Conservation (phyloP, 2,113 vertebrate species). For the Cephalopholis sonnerati region DNA sequence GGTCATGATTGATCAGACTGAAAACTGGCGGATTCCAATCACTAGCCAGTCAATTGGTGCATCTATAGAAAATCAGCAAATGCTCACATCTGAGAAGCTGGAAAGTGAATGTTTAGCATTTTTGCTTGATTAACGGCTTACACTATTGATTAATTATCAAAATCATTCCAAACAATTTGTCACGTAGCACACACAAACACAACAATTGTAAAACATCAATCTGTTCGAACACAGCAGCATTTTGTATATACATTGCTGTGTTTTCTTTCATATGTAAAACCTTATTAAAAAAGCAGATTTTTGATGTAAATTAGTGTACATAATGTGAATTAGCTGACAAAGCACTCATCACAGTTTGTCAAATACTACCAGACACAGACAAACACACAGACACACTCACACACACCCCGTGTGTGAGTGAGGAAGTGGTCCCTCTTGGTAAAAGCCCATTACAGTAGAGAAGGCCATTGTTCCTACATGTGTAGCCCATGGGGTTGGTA, state of each 20-base stretch:
- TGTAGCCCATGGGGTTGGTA: conserved; percentile 54
- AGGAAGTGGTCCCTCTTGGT: conserved; percentile 57
- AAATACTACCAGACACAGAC: conserved; percentile 19
- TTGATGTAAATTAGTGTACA: neutral
- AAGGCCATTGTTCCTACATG: conserved; percentile 59
- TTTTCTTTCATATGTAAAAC: neutral
- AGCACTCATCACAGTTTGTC: conserved; percentile 8
- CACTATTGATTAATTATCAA: neutral
- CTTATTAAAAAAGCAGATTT: neutral
- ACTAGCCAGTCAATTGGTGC: no score
- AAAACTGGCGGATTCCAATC: no score
- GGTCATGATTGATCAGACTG: no score
- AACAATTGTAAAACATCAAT: neutral
- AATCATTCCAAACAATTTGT: neutral
- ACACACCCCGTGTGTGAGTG: conserved; percentile 14
- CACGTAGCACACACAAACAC: neutral
- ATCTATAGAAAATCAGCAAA: neutral
- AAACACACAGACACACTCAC: neutral
- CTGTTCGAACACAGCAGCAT: neutral
- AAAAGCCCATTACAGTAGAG: conserved; percentile 56
- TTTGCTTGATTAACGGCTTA: conserved; percentile 1
- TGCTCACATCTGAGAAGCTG: neutral
- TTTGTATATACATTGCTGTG: neutral
- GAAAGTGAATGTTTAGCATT: neutral
- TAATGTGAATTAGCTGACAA: conserved; percentile 10